Base-by-base conservation (phyloP, 2,797 vertebrate species). In the Brachyalestes nurse region DNA sequence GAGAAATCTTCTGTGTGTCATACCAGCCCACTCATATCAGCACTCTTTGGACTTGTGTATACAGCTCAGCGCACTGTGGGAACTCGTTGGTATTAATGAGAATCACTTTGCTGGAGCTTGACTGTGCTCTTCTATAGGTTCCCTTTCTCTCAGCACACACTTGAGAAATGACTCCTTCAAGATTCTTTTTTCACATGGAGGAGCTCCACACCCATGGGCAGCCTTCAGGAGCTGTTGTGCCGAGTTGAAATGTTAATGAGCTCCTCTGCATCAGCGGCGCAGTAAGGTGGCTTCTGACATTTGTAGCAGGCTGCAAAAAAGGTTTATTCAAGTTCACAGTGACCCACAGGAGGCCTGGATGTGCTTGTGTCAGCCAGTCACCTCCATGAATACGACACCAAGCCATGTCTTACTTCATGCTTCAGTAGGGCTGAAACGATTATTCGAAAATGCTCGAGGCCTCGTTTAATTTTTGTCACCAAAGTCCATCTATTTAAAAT, bases 1-100 rank as follows among this genome's bases (percentile, higher is more conserved):
- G 64, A 45, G 17, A 45, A 21, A 21, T 69, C n/a, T 49, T 38
- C 25, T 8, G 8, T 72, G 14, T 53, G 28, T 38, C 49, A n/a
- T 12, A 10, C 38, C 28, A 28, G 51, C 70, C 51, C 70, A 60
- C 75, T 55, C 75, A 67, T 57, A 4, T 57, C 21, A n/a, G 4
- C 40, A n/a, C 14, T 21, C 47, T 67, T 21, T 38, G 6, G 42
- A 38, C 62, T 67, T 10, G 49, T 28, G 14, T 19, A 40, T 23
- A 55, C 47, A 55, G 69, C 25, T 55, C 69, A 2, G 69, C 34
- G 49, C 21, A 64, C 40, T 69, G 28, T 38, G 45, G 51, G 16
- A 65, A 58, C 76, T 70, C 45, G 47, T 60, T 69, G 65, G 23
- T 70, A 47, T 78, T 70, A 61, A 72, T 72, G n/a, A 51, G 60